Conservation (phyloP, 2,797 vertebrate species). For the Ctenochaetus hawaiiensis region DNA sequence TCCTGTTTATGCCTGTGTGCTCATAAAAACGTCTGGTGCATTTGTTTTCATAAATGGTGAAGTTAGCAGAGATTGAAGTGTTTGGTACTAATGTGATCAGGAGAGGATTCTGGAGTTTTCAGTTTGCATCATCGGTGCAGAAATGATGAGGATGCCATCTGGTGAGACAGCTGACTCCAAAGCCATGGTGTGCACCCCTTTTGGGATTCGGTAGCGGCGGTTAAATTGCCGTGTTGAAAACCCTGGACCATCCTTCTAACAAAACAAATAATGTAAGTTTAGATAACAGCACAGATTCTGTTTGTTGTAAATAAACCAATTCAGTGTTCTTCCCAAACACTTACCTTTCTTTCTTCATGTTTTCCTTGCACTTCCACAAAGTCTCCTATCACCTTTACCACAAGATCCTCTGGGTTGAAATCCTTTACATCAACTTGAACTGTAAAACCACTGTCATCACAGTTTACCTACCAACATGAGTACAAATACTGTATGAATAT, state of each 20-base stretch:
- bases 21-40: slow-evolving; percentile 14
- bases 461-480: slow-evolving; percentile 75
- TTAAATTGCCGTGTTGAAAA: slow-evolving; percentile 85
- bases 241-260: slow-evolving; percentile 79
- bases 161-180: slow-evolving; percentile 85
- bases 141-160: slow-evolving; percentile 84
- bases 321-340: neutral
- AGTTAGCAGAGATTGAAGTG: slow-evolving; percentile 17
- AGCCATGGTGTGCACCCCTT: slow-evolving; percentile 83
- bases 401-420: slow-evolving; percentile 83
- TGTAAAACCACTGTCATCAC: slow-evolving; percentile 81
- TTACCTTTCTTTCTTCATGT: slow-evolving; percentile 86
- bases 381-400: slow-evolving; percentile 85
- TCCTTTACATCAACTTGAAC: slow-evolving; percentile 85
- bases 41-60: slow-evolving; percentile 45
- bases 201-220: slow-evolving; percentile 85
- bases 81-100: slow-evolving; percentile 39
- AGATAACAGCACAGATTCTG: neutral
- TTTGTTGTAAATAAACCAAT: neutral
- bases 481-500: neutral
- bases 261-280: slow-evolving; percentile 17
- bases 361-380: slow-evolving; percentile 88
- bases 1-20: slow-evolving; percentile 40
- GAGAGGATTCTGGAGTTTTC: slow-evolving; percentile 54
- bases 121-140: slow-evolving; percentile 80